These are phyloP conservation scores for Gymnoscopelus braueri DNA, from an alignment of 2,797 vertebrate genomes.

Conservation along the genomic window DNA sequence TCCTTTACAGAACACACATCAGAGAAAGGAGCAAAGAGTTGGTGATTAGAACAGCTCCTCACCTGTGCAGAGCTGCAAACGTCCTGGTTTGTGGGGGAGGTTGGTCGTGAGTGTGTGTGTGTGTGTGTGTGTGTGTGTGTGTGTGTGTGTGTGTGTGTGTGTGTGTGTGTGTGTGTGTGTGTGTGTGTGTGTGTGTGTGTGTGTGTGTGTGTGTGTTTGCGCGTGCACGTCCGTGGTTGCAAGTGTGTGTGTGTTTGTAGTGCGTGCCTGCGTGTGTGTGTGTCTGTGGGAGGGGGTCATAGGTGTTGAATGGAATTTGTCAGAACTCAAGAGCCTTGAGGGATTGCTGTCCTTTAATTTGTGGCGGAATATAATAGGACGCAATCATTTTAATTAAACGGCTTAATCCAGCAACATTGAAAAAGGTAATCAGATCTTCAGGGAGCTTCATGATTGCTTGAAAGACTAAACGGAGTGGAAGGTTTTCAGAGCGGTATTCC, in stretches of 20 bases:
- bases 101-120: neutral
- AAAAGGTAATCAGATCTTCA: constrained; percentile 72
- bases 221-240: too few species aligned
- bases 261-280: too few species aligned
- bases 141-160: too few species aligned
- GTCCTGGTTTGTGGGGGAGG: constrained; percentile 36
- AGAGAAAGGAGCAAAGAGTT: constrained; percentile 35
- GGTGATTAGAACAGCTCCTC: constrained; percentile 43
- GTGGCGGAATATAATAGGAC: constrained; percentile 74
- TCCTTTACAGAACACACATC: constrained; percentile 20
- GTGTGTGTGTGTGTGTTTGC: too few species aligned
- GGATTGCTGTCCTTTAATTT: constrained; percentile 76
- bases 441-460: constrained; percentile 71
- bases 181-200: too few species aligned
- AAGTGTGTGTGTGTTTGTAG: too few species aligned
- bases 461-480: constrained; percentile 70
- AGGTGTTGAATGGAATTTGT: constrained; percentile 50
- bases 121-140: too few species aligned
- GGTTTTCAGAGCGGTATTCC: constrained; percentile 57
- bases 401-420: constrained; percentile 79
- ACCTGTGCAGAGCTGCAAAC: constrained; percentile 25
- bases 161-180: too few species aligned
- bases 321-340: constrained; percentile 64
- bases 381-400: constrained; percentile 83
- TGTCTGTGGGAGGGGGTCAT: neutral